Percentiles rank a stretch among this genome's conserved stretches.
These are phyloP conservation scores for Chymomyza procnemis DNA, from an alignment of 2,888 invertebrate species.

Conservation along the genomic window DNA sequence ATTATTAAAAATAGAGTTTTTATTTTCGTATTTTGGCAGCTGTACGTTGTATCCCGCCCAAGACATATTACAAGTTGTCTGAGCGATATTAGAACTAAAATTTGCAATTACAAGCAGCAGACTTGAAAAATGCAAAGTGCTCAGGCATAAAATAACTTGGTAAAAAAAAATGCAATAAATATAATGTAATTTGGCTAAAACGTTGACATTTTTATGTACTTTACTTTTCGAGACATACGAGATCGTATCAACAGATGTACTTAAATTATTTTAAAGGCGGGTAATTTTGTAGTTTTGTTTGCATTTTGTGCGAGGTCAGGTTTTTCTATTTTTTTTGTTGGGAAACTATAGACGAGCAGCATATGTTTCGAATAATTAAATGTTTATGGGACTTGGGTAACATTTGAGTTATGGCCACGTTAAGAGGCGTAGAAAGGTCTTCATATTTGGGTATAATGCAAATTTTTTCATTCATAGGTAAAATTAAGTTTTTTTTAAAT, in stretches of 20 bases:
- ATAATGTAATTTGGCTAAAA: neutral
- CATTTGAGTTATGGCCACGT: no score
- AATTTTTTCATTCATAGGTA: no score
- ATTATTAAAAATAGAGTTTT: no score
- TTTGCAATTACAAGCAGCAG: constrained; percentile 30
- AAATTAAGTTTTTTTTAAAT: no score
- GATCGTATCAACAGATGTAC: no score
- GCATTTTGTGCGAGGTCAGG: neutral
- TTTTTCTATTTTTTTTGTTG: neutral
- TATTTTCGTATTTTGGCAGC: neutral
- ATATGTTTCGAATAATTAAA: no score
- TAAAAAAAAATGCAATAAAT: neutral
- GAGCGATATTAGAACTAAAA: constrained; percentile 24
- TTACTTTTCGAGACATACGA: neutral
- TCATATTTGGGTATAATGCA: no score
- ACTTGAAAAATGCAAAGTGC: neutral
- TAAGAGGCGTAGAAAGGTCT: no score
- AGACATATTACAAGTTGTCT: constrained; percentile 33
- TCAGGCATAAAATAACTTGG: neutral
- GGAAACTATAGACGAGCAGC: no score
- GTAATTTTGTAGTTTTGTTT: neutral
- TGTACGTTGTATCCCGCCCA: constrained; percentile 23
- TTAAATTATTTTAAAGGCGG: neutral
- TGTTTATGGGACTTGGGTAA: no score
- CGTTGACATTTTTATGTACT: neutral